Percentiles rank a stretch among this genome's conserved stretches.
Conservation (phyloP, 2,888 invertebrate genomes). For the Stenodema calcarata region DNA sequence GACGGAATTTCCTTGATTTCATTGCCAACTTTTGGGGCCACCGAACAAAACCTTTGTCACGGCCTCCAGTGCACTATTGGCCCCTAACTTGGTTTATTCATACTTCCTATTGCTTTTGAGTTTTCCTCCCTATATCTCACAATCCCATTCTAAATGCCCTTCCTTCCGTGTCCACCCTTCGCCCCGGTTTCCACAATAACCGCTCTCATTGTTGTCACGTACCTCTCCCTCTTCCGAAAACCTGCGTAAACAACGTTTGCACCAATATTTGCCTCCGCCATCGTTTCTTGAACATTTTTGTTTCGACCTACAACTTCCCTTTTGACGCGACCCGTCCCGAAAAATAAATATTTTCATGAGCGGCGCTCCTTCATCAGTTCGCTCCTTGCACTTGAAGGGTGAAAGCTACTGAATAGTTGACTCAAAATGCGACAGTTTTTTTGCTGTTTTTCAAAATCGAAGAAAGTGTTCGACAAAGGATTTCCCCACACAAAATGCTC, state of each 20-base stretch:
- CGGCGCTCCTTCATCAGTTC: background rate
- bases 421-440: background rate
- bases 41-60: background rate
- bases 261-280: background rate
- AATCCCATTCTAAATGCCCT: background rate
- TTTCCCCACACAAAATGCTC: background rate
- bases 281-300: background rate
- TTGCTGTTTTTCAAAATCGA: background rate
- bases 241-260: background rate
- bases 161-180: background rate
- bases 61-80: background rate
- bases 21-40: background rate
- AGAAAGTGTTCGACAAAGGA: background rate
- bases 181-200: background rate
- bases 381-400: background rate
- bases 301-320: background rate
- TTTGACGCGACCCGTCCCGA: background rate
- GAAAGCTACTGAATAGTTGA: background rate
- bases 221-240: background rate
- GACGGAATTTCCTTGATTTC: background rate
- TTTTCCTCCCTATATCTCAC: background rate
- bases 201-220: background rate
- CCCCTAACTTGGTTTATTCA: slow-evolving; percentile 4
- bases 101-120: background rate
- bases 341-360: background rate